These are phyloP conservation scores for Conistra vaccinii DNA, from an alignment of 2,888 invertebrate species.

Conservation along the genomic window DNA sequence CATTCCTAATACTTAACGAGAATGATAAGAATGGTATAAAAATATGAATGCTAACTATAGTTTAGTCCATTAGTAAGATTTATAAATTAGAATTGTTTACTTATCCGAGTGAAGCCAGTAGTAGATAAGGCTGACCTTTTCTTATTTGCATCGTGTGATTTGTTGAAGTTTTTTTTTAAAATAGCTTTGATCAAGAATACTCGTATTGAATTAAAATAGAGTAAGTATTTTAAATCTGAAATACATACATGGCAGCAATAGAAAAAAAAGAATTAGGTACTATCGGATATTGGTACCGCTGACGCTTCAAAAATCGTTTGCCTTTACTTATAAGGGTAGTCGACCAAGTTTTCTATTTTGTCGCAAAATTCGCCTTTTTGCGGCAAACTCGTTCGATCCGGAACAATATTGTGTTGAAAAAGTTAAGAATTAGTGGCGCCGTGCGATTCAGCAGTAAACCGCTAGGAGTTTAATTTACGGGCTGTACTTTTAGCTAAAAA, in stretches of 20 bases:
- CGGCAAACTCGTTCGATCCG: constrained; percentile 7
- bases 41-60: background rate
- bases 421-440: constrained; percentile 45
- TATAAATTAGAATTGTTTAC: background rate
- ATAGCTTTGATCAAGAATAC: too few relatives aligned
- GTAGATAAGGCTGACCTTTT: background rate
- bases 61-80: background rate
- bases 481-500: constrained; percentile 38
- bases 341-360: constrained; percentile 10
- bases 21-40: too few relatives aligned
- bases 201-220: background rate
- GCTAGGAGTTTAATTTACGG: constrained; percentile 43
- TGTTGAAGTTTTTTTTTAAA: too few relatives aligned
- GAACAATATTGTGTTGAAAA: constrained; percentile 44
- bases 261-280: background rate
- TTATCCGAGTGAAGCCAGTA: background rate
- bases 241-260: background rate
- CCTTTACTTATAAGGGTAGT: constrained; percentile 15
- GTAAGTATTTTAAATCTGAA: background rate
- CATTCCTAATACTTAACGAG: too few relatives aligned
- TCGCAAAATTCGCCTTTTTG: constrained; percentile 19
- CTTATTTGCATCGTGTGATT: background rate
- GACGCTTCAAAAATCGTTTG: constrained; percentile 32
- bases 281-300: background rate
- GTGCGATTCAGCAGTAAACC: constrained; percentile 42